phyloP scores from a whole-genome alignment of 2,888 invertebrate genomes.

The Trichogramma evanescens region DNA sequence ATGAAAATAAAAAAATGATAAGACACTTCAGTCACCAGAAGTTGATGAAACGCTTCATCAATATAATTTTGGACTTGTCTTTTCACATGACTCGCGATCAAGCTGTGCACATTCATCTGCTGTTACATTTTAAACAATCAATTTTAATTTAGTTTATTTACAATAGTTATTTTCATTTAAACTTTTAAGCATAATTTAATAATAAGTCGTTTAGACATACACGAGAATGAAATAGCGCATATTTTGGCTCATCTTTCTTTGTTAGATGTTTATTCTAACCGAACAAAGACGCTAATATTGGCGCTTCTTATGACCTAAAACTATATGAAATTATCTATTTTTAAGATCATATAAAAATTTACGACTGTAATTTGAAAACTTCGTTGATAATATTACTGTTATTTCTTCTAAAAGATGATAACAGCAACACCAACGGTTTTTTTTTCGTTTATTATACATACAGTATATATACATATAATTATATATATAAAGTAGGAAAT shows the following conservation, averaged over 20 bases:
- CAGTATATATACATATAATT: no score
- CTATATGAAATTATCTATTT: slow-evolving; percentile 33
- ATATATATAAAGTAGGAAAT: slow-evolving; percentile 44
- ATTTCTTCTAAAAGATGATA: slow-evolving; percentile 30
- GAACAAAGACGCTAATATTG: slow-evolving; percentile 19
- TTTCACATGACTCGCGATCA: slow-evolving; percentile 35
- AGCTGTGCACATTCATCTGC: slow-evolving; percentile 26
- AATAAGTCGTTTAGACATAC: slow-evolving; percentile 8
- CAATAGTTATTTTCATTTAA: slow-evolving; percentile 14
- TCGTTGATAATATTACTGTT: slow-evolving; percentile 19
- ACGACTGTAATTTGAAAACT: slow-evolving; percentile 36
- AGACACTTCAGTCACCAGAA: slow-evolving; percentile 44
- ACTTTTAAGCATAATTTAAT: slow-evolving; percentile 23
- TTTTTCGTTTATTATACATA: slow-evolving; percentile 30
- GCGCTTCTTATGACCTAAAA: slow-evolving; percentile 35
- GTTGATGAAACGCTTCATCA: slow-evolving; percentile 21
- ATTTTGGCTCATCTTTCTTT: slow-evolving; percentile 8
- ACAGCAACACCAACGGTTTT: slow-evolving; percentile 25
- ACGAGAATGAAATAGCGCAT: slow-evolving; percentile 13
- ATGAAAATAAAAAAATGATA: slow-evolving; percentile 35
- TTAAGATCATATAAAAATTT: slow-evolving; percentile 45
- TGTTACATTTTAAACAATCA: slow-evolving; percentile 24
- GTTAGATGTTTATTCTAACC: slow-evolving; percentile 17
- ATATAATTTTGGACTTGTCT: slow-evolving; percentile 30
- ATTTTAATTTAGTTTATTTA: slow-evolving; percentile 22